phyloP scores from a whole-genome alignment of 2,113 vertebrate genomes.

The Ptychochromis oligacanthus region DNA sequence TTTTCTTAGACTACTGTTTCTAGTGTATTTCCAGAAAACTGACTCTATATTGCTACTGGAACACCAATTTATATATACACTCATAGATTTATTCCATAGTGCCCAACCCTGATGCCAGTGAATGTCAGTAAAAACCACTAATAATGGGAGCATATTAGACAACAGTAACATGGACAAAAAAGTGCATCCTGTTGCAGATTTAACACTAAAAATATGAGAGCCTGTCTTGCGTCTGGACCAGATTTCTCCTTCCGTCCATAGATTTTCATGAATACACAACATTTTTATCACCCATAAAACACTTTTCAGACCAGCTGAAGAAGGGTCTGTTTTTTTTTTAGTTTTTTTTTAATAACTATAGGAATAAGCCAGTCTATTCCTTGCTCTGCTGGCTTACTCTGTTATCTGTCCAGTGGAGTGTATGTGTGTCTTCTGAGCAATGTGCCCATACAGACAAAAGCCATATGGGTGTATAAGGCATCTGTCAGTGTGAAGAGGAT shows the following conservation, averaged over 20 bases:
- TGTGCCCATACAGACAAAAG: conserved; percentile 45
- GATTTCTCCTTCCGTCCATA: conserved; percentile 67
- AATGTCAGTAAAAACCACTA: background rate
- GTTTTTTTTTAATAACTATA: background rate
- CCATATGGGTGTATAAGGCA: conserved; percentile 60
- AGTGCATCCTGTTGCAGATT: conserved; percentile 24
- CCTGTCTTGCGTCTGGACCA: conserved; percentile 47
- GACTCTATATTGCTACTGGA: background rate
- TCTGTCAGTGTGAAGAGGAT: conserved; percentile 62
- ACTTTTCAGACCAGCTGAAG: conserved; percentile 75
- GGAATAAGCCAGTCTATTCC: background rate
- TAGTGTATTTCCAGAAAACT: background rate
- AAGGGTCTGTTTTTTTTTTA: conserved; percentile 27
- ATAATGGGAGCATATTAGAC: background rate
- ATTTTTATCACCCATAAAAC: conserved; percentile 17
- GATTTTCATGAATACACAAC: conserved; percentile 38
- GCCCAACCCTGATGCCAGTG: background rate
- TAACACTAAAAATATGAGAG: conserved; percentile 72
- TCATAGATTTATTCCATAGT: background rate
- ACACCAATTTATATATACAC: background rate
- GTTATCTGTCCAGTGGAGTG: conserved; percentile 23
- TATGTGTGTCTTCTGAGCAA: conserved; percentile 41
- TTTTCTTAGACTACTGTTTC: background rate
- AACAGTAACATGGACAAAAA: background rate
- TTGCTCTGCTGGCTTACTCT: conserved; percentile 13